phyloP scores from a whole-genome alignment of 2,113 vertebrate genomes.

The Centropus unirufus region DNA sequence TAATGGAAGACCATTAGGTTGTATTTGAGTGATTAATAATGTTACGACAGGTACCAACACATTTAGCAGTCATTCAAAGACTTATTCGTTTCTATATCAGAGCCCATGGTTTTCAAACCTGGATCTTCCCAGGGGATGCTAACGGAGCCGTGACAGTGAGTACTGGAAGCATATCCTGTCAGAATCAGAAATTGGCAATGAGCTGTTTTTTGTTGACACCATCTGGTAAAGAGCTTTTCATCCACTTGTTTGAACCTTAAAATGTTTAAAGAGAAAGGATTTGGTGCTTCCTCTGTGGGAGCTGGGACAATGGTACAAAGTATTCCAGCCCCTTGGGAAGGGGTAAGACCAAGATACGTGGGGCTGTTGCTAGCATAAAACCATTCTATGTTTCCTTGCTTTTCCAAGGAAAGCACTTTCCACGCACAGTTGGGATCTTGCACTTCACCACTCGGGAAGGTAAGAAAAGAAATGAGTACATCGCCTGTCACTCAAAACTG shows the following conservation, averaged over 20 bases:
- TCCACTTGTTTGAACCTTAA: neutral
- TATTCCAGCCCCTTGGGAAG: neutral
- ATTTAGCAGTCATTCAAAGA: neutral
- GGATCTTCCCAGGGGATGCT: neutral
- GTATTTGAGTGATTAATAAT: neutral
- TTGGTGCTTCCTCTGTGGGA: neutral
- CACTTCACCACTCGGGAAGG: neutral
- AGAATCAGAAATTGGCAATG: neutral
- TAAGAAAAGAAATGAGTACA: neutral
- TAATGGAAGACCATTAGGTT: neutral
- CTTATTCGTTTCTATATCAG: neutral
- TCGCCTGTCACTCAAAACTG: neutral
- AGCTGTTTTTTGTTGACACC: neutral
- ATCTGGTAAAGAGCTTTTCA: neutral
- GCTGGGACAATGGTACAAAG: neutral
- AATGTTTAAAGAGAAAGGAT: neutral
- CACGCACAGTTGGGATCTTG: neutral
- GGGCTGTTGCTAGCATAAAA: neutral
- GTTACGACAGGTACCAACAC: neutral
- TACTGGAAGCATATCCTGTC: neutral
- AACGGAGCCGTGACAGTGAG: neutral
- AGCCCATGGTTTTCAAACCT: neutral
- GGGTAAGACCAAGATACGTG: neutral
- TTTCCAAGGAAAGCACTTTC: neutral
- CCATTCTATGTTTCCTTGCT: neutral